Conservation (phyloP, 2,113 vertebrate species). For the Mionectes macconnelli region DNA sequence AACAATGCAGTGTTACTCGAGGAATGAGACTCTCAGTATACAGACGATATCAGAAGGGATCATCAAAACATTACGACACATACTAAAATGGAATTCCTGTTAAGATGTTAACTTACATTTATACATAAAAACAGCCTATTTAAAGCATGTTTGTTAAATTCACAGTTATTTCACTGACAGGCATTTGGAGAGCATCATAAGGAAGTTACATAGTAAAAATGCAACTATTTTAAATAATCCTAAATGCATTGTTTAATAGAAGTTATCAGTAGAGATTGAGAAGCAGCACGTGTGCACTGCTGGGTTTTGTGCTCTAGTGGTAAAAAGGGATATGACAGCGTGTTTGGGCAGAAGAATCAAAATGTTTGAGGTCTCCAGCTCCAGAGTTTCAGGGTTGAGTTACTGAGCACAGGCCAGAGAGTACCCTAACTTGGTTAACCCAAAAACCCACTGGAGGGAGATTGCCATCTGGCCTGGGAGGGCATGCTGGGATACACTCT, state of each 20-base stretch:
- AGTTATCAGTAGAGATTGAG: background rate
- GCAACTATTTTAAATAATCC: background rate
- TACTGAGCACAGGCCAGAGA: constrained; percentile 17
- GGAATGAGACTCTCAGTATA: background rate
- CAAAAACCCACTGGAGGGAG: background rate
- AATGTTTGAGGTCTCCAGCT: background rate
- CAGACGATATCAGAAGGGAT: constrained; percentile 24
- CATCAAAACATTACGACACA: constrained; percentile 51
- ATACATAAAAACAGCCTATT: constrained; percentile 18
- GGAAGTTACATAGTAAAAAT: background rate
- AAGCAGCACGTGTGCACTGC: background rate
- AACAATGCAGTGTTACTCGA: background rate
- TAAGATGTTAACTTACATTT: background rate
- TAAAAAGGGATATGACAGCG: background rate
- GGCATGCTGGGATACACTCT: background rate
- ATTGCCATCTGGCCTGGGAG: background rate
- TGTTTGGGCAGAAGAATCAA: background rate
- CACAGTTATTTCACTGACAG: background rate
- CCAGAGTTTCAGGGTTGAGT: constrained; percentile 3
- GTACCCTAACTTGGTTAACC: background rate
- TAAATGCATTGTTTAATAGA: background rate
- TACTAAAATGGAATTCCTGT: constrained; percentile 41
- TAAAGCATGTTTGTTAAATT: constrained; percentile 25
- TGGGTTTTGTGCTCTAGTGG: constrained; percentile 49
- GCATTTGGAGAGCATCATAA: background rate